Evolutionary conservation across 2,888 invertebrate species (phyloP).

Genomic region (Platycheirus albimanus): DNA sequence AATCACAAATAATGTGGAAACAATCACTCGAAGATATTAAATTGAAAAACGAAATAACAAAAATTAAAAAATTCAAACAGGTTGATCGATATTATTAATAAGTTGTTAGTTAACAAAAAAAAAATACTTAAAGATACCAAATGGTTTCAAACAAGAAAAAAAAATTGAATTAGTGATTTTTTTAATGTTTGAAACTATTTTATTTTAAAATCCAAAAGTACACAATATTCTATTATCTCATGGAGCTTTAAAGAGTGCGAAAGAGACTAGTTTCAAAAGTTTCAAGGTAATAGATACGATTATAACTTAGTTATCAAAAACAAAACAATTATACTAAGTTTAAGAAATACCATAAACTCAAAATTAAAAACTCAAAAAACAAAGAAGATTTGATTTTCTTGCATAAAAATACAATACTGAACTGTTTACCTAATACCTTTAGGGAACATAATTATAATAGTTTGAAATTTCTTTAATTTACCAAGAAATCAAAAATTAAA

Average conservation of each 20-base stretch:
- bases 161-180: not conserved
- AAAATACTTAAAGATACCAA: conserved; percentile 3
- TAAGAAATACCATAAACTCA: conserved; percentile 12
- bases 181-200: conserved; percentile 3
- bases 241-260: conserved; percentile 49
- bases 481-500: conserved; percentile 75
- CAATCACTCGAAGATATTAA: conserved; percentile 42
- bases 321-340: conserved; percentile 15
- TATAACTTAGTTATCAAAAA: conserved; percentile 5
- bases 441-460: conserved; percentile 22
- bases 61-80: conserved; percentile 9
- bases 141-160: conserved; percentile 6
- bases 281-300: conserved; percentile 39
- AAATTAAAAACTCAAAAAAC: conserved; percentile 32
- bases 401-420: conserved; percentile 35
- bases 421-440: conserved; percentile 41
- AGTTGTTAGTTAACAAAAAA: conserved; percentile 5
- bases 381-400: conserved; percentile 51
- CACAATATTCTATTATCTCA: conserved; percentile 38
- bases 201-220: conserved; percentile 19
- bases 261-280: conserved; percentile 68
- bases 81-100: not conserved
- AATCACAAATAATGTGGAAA: conserved; percentile 23
- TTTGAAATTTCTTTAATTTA: conserved; percentile 35
- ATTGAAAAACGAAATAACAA: conserved; percentile 2